Evolutionary conservation across 2,888 invertebrate species (phyloP), one percentile per base, ranked within the genome.

Genomic region (Hipparchia semele): DNA sequence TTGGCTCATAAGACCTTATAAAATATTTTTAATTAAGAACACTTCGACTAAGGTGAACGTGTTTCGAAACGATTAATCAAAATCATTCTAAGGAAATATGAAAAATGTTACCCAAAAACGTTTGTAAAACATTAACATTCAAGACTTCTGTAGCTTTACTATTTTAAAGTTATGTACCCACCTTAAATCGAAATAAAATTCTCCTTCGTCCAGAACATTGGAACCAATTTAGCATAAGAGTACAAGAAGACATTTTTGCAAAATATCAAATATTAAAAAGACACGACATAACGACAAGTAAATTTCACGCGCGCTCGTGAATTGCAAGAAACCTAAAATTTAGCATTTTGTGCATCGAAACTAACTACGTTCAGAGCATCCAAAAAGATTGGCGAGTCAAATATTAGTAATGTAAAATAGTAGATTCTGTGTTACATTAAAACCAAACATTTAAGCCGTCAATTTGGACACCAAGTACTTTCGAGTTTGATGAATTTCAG

Each of bases 121-220:
- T 23, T 23, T 23, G 23, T 23, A 23, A 23, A 23, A 23, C 23
- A 23, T 23, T 23, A 23, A 23, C 23, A 23, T 23, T 56, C 54
- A 56, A 2, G 13, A 2, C 2, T 13, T 56, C 0, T 13, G 13
- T 7, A 7, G 23, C 58, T 13, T 23, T 45, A n/a, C 0, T 39
- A 39, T 66, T 58, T 6, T 1, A 68, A 39, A 56, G 58, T 59
- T 59, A 68, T 51, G 69, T 33, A 51, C 61, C 53, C 53, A 69
- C 61, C 61, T 69, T 69, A 69, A 61, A 49, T 60, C 59, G 68
- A 68, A 49, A 58, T 68, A 13, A 46, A 12, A 39, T 23, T 59
- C 10, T 59, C 56, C 10, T 45, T 56, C 33, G 53, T 65, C 33
- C 33, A 65, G 12, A 51, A 68, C 58, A 60, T 53, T 13, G 13